Conservation (phyloP, 2,797 vertebrate genomes). For the Mormyrus hasselquistii region DNA sequence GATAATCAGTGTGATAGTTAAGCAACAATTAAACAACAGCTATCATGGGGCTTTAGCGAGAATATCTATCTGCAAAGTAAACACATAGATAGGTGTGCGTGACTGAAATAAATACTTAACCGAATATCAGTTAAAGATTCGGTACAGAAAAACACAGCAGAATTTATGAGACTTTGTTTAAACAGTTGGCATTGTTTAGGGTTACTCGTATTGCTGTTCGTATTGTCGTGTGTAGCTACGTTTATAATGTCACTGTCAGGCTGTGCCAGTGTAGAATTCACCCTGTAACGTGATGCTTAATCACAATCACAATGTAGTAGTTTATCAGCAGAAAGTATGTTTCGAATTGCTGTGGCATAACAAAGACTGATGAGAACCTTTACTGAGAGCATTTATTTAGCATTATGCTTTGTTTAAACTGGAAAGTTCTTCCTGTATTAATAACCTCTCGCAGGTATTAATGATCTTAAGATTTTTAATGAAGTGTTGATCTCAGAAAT, state of each 20-base stretch:
- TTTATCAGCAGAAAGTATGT: neutral
- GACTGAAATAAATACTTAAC: neutral
- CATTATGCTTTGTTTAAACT: neutral
- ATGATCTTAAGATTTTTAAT: neutral
- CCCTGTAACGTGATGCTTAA: neutral
- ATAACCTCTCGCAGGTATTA: neutral
- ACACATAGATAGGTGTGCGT: neutral
- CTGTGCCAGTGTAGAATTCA: neutral
- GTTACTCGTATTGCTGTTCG: neutral
- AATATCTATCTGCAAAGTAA: neutral
- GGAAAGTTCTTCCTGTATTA: neutral
- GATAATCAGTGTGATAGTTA: neutral
- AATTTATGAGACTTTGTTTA: neutral
- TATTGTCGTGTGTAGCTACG: neutral
- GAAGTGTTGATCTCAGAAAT: neutral
- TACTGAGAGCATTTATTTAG: neutral
- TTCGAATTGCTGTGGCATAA: neutral
- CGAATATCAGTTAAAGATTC: neutral
- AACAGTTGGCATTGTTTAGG: neutral
- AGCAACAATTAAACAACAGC: neutral
- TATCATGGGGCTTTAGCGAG: neutral
- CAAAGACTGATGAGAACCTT: neutral
- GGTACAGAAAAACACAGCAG: neutral
- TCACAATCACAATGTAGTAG: neutral
- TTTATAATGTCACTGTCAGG: neutral